Evolutionary conservation across 2,797 vertebrate species (phyloP).

Genomic region (Carduelis carduelis): DNA sequence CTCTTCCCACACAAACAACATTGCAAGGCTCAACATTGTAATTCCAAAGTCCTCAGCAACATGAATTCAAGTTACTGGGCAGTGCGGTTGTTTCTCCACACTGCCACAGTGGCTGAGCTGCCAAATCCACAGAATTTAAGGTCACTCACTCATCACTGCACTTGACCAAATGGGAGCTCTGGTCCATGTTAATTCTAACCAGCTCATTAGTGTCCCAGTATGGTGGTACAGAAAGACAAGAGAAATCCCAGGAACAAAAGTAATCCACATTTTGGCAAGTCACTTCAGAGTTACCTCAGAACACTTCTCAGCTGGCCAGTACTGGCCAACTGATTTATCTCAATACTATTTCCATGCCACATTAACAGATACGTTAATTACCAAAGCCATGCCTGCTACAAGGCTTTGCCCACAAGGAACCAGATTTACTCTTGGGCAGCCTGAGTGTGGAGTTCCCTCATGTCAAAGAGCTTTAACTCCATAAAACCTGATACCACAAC

Average conservation of each 20-base stretch:
- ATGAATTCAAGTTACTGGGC: not conserved
- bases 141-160: not conserved
- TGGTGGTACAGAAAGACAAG: not conserved
- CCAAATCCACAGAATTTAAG: not conserved
- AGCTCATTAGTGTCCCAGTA: not conserved
- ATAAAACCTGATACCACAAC: not conserved
- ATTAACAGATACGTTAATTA: not conserved
- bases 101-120: not conserved
- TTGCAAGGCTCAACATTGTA: fast-evolving
- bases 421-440: not conserved
- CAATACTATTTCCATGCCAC: not conserved
- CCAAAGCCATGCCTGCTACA: not conserved
- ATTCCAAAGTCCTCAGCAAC: not conserved
- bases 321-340: not conserved
- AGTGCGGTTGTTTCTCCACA: fast-evolving
- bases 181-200: not conserved
- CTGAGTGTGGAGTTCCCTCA: not conserved
- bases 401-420: not conserved
- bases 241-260: not conserved
- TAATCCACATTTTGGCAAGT: not conserved
- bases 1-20: not conserved
- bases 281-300: not conserved
- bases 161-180: not conserved
- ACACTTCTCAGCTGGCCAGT: not conserved
- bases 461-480: not conserved